Evolutionary conservation across 2,113 vertebrate genomes (phyloP).

Genomic region (Gallinago jamesoni): DNA sequence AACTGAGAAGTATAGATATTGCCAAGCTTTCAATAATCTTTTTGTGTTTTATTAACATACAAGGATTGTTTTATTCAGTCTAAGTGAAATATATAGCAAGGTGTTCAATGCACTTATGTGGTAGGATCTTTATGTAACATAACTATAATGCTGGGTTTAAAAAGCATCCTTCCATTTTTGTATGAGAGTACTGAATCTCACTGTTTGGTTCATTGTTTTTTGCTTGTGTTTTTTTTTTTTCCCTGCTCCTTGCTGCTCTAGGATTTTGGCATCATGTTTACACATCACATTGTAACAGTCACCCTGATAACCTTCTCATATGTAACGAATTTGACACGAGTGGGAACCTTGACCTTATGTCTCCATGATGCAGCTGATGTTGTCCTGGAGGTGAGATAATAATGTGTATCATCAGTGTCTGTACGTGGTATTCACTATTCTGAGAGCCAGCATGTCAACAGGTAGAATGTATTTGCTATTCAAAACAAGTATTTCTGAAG

Average conservation of each 20-base stretch:
- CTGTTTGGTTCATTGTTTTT: conserved; percentile 6
- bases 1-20: background rate
- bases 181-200: background rate
- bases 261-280: conserved; percentile 95
- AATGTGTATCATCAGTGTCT: background rate
- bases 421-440: background rate
- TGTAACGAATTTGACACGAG: conserved; percentile 93
- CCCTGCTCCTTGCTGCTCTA: conserved; percentile 63
- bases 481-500: background rate
- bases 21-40: background rate
- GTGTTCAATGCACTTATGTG: background rate
- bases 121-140: background rate
- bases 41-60: background rate
- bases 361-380: conserved; percentile 90
- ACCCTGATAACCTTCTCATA: conserved; percentile 91
- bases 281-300: conserved; percentile 89
- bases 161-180: conserved; percentile 1
- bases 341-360: conserved; percentile 90
- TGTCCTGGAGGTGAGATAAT: conserved; percentile 91
- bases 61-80: background rate
- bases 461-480: background rate
- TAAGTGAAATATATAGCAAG: background rate
- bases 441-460: background rate
- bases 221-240: background rate
- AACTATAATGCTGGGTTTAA: background rate